These are phyloP conservation scores for Osmerus eperlanus DNA, from an alignment of 2,113 vertebrate genomes.

Conservation along the genomic window DNA sequence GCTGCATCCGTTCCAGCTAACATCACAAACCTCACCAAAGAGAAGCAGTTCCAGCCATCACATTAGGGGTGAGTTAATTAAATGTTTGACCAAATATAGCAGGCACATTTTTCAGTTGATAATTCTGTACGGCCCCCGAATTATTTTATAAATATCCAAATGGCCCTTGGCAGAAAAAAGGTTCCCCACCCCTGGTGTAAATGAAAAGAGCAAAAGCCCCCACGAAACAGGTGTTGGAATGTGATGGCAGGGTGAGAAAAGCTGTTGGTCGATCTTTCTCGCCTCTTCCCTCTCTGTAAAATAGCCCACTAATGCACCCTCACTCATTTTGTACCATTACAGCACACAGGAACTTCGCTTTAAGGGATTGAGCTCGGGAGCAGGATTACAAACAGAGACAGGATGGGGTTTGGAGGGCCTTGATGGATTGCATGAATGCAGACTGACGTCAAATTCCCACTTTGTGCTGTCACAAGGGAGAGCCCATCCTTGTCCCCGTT, in stretches of 20 bases:
- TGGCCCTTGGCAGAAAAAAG: too few species aligned
- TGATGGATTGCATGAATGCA: conserved; percentile 42
- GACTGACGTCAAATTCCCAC: conserved; percentile 42
- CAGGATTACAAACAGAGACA: conserved; percentile 43
- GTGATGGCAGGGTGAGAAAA: conserved; percentile 17
- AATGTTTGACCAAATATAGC: too few species aligned
- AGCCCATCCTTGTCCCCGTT: conserved; percentile 16
- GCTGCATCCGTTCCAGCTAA: too few species aligned
- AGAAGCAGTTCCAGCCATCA: too few species aligned
- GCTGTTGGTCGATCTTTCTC: not conserved
- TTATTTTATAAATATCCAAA: too few species aligned
- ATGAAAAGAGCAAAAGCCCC: conserved; percentile 43
- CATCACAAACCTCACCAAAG: too few species aligned
- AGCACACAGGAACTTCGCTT: conserved; percentile 26
- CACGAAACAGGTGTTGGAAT: conserved; percentile 54
- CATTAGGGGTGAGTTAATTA: too few species aligned
- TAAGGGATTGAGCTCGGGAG: conserved; percentile 27
- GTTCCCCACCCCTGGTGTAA: conserved; percentile 4
- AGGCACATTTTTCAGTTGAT: too few species aligned
- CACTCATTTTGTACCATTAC: conserved; percentile 54
- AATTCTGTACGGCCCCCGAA: too few species aligned
- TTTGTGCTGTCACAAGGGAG: conserved; percentile 31
- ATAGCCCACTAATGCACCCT: conserved; percentile 34
- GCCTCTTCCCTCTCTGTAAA: conserved; percentile 20
- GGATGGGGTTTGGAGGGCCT: conserved; percentile 22